A percentile compares a stretch with the other conserved stretches of the same genome.
Conservation (phyloP, 1,140 invertebrate species). For the Heliconius hewitsoni region DNA sequence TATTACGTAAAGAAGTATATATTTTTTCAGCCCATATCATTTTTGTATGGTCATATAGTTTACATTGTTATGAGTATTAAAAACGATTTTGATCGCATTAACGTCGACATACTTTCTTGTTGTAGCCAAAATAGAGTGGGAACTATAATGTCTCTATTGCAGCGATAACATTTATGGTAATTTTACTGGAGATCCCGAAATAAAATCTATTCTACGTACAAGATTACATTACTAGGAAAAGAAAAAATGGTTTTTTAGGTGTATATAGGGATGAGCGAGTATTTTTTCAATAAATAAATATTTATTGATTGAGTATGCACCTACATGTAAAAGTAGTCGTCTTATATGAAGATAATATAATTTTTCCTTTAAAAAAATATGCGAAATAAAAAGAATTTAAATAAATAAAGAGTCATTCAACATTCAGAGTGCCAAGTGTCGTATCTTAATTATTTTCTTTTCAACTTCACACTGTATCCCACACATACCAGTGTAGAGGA, state of each 20-base stretch:
- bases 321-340: no score
- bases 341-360: no score
- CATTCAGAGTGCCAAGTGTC: no score
- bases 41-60: not conserved
- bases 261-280: no score
- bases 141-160: slow-evolving; percentile 49
- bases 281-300: no score
- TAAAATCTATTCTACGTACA: slow-evolving; percentile 2
- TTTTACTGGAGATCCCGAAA: slow-evolving; percentile 45
- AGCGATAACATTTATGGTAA: slow-evolving; percentile 59
- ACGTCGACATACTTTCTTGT: slow-evolving; percentile 42
- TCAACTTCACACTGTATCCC: no score
- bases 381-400: no score
- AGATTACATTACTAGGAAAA: not conserved
- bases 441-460: no score
- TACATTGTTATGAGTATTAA: slow-evolving; percentile 40
- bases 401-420: no score
- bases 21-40: not conserved
- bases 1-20: not conserved
- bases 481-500: no score
- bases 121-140: slow-evolving; percentile 51
- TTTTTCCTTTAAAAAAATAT: no score
- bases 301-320: no score
- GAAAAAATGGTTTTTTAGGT: not conserved
- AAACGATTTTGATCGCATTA: slow-evolving; percentile 51